phyloP scores from a whole-genome alignment of 2,113 vertebrate species.

The Alexandromys fortis region DNA sequence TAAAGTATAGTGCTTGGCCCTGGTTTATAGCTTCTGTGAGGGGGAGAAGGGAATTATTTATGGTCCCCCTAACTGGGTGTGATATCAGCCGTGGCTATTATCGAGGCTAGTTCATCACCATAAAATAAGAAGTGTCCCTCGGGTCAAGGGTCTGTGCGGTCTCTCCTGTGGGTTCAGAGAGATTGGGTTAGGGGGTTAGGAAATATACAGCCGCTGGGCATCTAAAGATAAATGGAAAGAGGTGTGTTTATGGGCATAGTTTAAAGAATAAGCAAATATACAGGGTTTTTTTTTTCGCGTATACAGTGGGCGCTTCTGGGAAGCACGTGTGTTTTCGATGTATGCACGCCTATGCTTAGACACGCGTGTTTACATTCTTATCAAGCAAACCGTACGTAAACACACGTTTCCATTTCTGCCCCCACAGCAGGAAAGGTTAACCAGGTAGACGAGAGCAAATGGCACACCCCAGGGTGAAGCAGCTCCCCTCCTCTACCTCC shows the following conservation, averaged over 20 bases:
- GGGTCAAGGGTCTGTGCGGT: constrained; percentile 82
- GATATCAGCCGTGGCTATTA: constrained; percentile 84
- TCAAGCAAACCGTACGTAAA: constrained; percentile 63
- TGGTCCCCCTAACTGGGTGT: constrained; percentile 84
- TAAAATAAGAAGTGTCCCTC: constrained; percentile 84
- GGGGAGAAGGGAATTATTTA: constrained; percentile 85
- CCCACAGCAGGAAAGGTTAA: constrained; percentile 77
- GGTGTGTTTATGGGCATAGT: constrained; percentile 56
- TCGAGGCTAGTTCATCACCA: constrained; percentile 84
- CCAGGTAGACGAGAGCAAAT: constrained; percentile 29
- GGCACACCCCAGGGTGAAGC: neutral
- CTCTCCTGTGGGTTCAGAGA: constrained; percentile 80
- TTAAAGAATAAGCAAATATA: constrained; percentile 58
- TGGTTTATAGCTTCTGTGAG: constrained; percentile 83
- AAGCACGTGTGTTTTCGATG: constrained; percentile 53
- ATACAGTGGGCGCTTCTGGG: constrained; percentile 15
- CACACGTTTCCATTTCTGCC: constrained; percentile 63
- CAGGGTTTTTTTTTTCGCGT: neutral
- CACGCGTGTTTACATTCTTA: constrained; percentile 70
- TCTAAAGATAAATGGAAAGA: constrained; percentile 72
- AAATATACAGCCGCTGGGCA: constrained; percentile 73
- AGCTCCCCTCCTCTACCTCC: neutral
- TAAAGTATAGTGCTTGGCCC: constrained; percentile 84
- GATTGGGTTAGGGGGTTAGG: constrained; percentile 1
- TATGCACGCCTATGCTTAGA: constrained; percentile 42